Evolutionary conservation across 2,113 vertebrate genomes (phyloP).

Genomic region (Catagonus wagneri): DNA sequence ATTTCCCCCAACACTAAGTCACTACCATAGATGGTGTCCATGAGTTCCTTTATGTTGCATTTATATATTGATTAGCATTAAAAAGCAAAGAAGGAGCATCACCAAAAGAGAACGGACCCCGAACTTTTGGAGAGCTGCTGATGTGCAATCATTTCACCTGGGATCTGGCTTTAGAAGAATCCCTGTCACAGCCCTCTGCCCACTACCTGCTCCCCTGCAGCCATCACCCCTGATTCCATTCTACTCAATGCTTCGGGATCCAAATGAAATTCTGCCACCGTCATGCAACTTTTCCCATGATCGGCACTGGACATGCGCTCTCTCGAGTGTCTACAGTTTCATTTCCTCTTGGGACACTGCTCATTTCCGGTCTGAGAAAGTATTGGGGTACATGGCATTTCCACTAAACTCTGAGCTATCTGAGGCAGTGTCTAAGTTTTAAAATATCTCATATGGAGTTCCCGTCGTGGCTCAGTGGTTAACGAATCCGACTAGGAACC

Average conservation of each 20-base stretch:
- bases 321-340: neutral
- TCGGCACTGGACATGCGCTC: fast-evolving
- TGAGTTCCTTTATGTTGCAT: neutral
- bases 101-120: neutral
- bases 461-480: too few species aligned
- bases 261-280: neutral
- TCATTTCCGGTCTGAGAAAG: neutral
- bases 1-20: neutral
- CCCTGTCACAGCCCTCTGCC: neutral
- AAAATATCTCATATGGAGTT: too few species aligned
- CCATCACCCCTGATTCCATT: neutral
- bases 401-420: neutral
- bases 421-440: neutral
- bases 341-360: slow-evolving; percentile 3
- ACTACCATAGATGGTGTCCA: neutral
- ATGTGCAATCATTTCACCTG: neutral
- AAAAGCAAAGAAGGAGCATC: neutral
- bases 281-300: neutral
- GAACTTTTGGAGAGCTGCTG: neutral
- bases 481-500: too few species aligned
- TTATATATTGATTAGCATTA: neutral
- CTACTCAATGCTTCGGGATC: neutral
- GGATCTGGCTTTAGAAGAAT: neutral
- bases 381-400: neutral
- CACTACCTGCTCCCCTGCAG: neutral